These are phyloP conservation scores for Isoperla grammatica DNA, from an alignment of 2,888 invertebrate species.

Conservation along the genomic window DNA sequence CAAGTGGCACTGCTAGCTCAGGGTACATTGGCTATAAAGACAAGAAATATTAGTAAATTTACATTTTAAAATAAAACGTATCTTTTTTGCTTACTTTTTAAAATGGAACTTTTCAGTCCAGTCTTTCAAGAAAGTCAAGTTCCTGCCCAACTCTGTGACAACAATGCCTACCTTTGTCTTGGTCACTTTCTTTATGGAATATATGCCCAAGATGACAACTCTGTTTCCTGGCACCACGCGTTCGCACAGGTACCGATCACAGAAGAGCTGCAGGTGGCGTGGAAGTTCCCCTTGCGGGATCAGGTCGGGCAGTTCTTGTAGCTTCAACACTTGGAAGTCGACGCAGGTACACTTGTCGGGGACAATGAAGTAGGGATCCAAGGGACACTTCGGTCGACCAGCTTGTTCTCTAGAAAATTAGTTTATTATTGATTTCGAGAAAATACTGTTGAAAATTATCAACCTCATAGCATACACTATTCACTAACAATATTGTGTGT, in stretches of 20 bases:
- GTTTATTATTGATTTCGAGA: no score
- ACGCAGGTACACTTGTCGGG: slow-evolving; percentile 97
- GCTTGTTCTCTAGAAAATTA: slow-evolving; percentile 72
- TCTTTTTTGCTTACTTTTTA: no score
- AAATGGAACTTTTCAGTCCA: no score
- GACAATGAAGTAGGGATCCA: slow-evolving; percentile 97
- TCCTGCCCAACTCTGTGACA: no score
- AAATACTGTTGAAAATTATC: no score
- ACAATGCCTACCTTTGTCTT: slow-evolving; percentile 40
- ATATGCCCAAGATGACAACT: slow-evolving; percentile 89
- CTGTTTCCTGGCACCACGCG: slow-evolving; percentile 93
- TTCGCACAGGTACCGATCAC: slow-evolving; percentile 91
- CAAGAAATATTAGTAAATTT: no score
- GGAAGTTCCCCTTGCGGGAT: slow-evolving; percentile 98
- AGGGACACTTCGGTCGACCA: slow-evolving; percentile 85
- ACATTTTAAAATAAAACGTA: no score
- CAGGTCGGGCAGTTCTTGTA: slow-evolving; percentile 93
- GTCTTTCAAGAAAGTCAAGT: no score
- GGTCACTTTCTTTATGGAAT: slow-evolving; percentile 86
- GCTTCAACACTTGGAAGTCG: slow-evolving; percentile 95
- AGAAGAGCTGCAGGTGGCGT: slow-evolving; percentile 88
- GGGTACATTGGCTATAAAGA: no score
- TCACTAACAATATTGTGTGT: no score
- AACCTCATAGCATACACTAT: no score
- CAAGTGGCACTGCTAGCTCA: no score